Evolutionary conservation across 2,888 invertebrate genomes (phyloP).

Genomic region (Morpho deidamia): DNA sequence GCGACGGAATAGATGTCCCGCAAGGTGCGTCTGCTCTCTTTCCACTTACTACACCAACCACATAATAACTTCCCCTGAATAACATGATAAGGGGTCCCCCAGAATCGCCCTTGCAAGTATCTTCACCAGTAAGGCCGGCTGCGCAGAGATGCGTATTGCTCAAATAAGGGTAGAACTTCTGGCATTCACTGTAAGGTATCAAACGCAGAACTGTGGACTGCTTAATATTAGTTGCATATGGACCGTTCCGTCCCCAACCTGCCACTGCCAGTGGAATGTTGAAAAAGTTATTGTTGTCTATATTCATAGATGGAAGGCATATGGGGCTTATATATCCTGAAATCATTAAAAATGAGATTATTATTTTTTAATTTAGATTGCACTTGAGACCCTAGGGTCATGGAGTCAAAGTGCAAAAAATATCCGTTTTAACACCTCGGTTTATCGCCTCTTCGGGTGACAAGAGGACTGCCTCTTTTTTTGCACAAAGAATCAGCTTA

Average conservation of each 20-base stretch:
- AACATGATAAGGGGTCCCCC: conserved; percentile 66
- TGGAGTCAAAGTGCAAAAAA: no score
- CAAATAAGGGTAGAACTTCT: conserved; percentile 44
- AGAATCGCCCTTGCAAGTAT: conserved; percentile 69
- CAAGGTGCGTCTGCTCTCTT: conserved; percentile 61
- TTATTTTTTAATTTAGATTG: no score
- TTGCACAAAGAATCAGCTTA: no score
- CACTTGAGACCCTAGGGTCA: no score
- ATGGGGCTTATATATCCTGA: conserved; percentile 64
- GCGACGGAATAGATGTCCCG: conserved; percentile 59
- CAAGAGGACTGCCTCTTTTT: no score
- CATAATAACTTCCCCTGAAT: conserved; percentile 53
- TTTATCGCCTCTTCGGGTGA: no score
- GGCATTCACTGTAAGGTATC: conserved; percentile 52
- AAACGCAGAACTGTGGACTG: conserved; percentile 60
- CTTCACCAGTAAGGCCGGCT: conserved; percentile 57
- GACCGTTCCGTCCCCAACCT: conserved; percentile 65
- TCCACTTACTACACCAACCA: conserved; percentile 65
- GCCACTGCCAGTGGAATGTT: conserved; percentile 56
- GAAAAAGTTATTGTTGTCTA: conserved; percentile 49
- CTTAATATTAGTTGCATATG: conserved; percentile 49
- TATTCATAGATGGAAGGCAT: conserved; percentile 56
- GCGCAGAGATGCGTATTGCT: conserved; percentile 58
- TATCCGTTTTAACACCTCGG: no score
- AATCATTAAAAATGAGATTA: conserved; percentile 21